Evolutionary conservation across 2,113 vertebrate genomes (phyloP).

Genomic region (Burhinus bistriatus): DNA sequence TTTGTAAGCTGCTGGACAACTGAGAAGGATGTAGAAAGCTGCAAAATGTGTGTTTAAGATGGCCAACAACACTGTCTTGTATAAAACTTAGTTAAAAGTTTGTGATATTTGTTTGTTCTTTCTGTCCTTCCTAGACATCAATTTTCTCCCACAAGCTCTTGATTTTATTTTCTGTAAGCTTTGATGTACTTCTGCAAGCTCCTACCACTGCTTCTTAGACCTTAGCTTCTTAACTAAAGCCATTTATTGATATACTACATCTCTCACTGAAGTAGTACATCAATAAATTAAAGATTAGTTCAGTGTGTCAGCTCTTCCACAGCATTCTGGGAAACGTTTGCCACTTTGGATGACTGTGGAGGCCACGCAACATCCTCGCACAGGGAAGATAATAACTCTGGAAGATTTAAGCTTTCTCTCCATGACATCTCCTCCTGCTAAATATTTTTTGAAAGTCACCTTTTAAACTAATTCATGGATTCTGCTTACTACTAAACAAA

Average conservation of each 20-base stretch:
- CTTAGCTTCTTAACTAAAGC: conserved; percentile 70
- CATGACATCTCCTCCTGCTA: not conserved
- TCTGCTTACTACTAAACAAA: conserved; percentile 2
- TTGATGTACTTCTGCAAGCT: conserved; percentile 55
- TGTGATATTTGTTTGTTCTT: conserved; percentile 48
- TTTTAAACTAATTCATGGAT: conserved; percentile 22
- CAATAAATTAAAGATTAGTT: conserved; percentile 77
- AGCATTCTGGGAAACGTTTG: conserved; percentile 62
- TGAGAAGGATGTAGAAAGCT: not conserved
- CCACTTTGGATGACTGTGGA: conserved; percentile 22
- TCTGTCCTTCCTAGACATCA: conserved; percentile 52
- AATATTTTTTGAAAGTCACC: conserved; percentile 36
- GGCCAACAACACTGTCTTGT: not conserved
- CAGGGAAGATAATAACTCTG: not conserved
- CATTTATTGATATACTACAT: conserved; percentile 69
- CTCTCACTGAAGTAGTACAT: conserved; percentile 65
- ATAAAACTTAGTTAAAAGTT: conserved; percentile 43
- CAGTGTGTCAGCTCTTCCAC: conserved; percentile 52
- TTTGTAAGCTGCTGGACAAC: not conserved
- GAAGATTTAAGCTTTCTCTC: not conserved
- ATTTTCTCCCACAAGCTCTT: conserved; percentile 63
- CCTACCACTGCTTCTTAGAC: conserved; percentile 63
- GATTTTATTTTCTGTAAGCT: conserved; percentile 65
- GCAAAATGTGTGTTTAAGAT: not conserved
- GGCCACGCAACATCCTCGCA: conserved; percentile 21